These are phyloP conservation scores for Helogale parvula DNA, from an alignment of 2,113 vertebrate species.

Conservation along the genomic window DNA sequence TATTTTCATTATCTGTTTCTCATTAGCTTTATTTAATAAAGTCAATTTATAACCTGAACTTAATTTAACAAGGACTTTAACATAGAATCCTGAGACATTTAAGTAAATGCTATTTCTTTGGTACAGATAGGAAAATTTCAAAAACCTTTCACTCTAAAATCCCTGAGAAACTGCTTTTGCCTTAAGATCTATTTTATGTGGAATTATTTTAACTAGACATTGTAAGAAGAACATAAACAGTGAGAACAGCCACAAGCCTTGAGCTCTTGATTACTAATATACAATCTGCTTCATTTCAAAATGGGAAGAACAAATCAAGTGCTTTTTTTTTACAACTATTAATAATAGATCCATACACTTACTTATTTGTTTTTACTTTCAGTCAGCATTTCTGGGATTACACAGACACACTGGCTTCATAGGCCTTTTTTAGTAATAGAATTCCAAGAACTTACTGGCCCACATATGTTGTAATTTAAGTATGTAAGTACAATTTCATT, in stretches of 20 bases:
- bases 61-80: constrained; percentile 24
- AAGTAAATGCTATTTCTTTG: neutral
- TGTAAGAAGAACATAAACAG: neutral
- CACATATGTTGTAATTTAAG: neutral
- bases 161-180: neutral
- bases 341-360: neutral
- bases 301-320: neutral
- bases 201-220: neutral
- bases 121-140: neutral
- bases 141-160: neutral
- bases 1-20: neutral
- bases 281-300: neutral
- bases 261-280: neutral
- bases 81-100: neutral
- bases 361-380: neutral
- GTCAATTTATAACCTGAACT: neutral
- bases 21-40: neutral
- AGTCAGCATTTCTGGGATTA: neutral
- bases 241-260: neutral
- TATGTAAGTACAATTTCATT: neutral
- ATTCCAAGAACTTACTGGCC: neutral
- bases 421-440: neutral
- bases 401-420: neutral
- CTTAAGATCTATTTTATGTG: neutral
- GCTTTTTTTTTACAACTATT: neutral